Conservation (phyloP, 2,888 invertebrate species). For the Drosophila seclusa region DNA sequence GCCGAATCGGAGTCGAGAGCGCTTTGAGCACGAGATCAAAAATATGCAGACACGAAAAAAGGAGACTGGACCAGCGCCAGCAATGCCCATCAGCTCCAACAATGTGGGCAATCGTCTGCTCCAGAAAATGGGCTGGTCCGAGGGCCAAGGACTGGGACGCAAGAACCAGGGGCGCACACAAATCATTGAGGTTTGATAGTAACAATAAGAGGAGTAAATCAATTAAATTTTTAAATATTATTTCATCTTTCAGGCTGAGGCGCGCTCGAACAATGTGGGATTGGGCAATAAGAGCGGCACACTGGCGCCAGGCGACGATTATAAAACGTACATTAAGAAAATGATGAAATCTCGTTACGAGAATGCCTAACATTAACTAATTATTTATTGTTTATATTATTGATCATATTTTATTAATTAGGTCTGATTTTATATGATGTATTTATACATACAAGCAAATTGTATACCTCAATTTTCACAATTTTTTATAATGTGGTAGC, state of each 20-base stretch:
- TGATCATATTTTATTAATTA: background rate
- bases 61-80: constrained; percentile 79
- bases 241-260: constrained; percentile 73
- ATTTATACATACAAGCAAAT: constrained; percentile 15
- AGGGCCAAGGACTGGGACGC: constrained; percentile 97
- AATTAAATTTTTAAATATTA: background rate
- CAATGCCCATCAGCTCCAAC: constrained; percentile 89
- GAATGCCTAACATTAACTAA: constrained; percentile 70
- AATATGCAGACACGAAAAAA: constrained; percentile 83
- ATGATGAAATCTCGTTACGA: constrained; percentile 85
- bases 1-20: constrained; percentile 90
- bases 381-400: constrained; percentile 9
- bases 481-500: constrained; percentile 17
- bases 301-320: constrained; percentile 83
- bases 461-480: constrained; percentile 49
- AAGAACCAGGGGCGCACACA: constrained; percentile 96
- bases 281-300: constrained; percentile 89
- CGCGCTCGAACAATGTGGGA: constrained; percentile 91
- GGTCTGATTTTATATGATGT: constrained; percentile 13
- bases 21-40: constrained; percentile 87
- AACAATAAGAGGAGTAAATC: background rate
- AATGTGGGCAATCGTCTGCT: constrained; percentile 97
- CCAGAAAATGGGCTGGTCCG: constrained; percentile 99
- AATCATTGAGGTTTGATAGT: constrained; percentile 91
- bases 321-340: constrained; percentile 85